These are phyloP conservation scores for Drosophila carrolli DNA, from an alignment of 1,140 invertebrate genomes.

Conservation along the genomic window DNA sequence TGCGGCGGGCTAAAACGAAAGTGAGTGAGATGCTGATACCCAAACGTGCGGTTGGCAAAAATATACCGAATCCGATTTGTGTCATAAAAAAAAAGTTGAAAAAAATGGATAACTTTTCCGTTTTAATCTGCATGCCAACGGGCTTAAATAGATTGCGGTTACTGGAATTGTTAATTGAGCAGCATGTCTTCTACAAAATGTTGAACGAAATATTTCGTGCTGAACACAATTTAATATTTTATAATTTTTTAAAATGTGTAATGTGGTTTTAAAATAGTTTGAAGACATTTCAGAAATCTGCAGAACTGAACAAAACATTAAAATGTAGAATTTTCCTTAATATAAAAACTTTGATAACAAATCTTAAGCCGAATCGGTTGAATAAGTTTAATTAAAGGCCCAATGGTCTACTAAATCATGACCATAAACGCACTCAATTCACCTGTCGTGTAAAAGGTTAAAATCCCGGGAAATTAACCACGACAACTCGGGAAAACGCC, in stretches of 20 bases:
- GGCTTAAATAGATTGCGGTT: constrained; percentile 9
- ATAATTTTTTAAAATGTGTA: not conserved
- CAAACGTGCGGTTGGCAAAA: constrained; percentile 5
- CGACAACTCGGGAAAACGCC: constrained; percentile 9
- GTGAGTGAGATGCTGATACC: constrained; percentile 5
- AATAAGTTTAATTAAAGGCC: too few relatives aligned
- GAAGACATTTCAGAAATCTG: too few relatives aligned
- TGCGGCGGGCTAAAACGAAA: constrained; percentile 32
- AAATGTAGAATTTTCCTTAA: too few relatives aligned
- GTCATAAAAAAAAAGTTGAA: constrained; percentile 11
- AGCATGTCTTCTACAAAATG: not conserved
- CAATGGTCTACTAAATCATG: not conserved
- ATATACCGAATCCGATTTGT: constrained; percentile 46
- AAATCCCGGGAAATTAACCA: constrained; percentile 2
- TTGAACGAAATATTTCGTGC: not conserved
- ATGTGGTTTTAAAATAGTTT: too few relatives aligned
- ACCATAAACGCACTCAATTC: not conserved
- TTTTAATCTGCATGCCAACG: constrained; percentile 10
- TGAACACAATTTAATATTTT: not conserved
- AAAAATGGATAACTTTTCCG: constrained; percentile 3
- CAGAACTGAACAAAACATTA: too few relatives aligned
- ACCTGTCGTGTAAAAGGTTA: constrained; percentile 2
- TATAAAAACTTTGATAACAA: too few relatives aligned
- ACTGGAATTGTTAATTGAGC: constrained; percentile 1
- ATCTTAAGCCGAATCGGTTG: too few relatives aligned